Base-by-base conservation (phyloP, 2,888 invertebrate species). In the Himalopsyche tibetana region DNA sequence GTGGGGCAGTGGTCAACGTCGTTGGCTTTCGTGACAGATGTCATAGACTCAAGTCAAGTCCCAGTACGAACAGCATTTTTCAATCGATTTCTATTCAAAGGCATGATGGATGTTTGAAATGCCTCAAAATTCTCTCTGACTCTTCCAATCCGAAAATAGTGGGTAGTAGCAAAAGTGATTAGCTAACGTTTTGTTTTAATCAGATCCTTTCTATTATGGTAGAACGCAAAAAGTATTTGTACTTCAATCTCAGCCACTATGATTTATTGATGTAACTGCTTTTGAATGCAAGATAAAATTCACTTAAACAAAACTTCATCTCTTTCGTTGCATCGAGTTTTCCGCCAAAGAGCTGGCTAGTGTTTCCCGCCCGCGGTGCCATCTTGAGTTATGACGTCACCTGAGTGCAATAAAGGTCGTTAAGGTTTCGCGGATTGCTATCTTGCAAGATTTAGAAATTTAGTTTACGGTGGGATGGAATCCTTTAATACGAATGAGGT, bases 371-470 rank as follows among this genome's bases (percentile, higher is more conserved):
- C 84, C 55, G 84, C 86, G 74, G 86, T 84, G 86, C 84, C 86
- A 86, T 86, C 84, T 86, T 86, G 84, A 86, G 56, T 84, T 84
- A 86, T 84, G 86, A 84, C 82, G 84, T 86, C 86, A 82, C 84
- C 82, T 36, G 86, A 84, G 86, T 86, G 86, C 84, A 86, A 86
- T 86, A 84, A 82, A 84, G 86, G 86, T 84, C 82, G 86, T 84
- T 74, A 80, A 55, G 84, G 80, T 42, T 74, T 63, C 51, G 55
- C 55, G 82, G 86, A 84, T 86, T 55, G 36, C 55, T 55, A 86
- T 86, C 86, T 74, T 40, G 12, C 11, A 15, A 74, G 74, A 74
- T 74, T 28, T 38, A 74, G 74, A 15, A 74, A 12, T 38, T 74
- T 74, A 9, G 74, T 74, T 74, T 38, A 74, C 36, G 36, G 36